A percentile compares a stretch with the other conserved stretches of the same genome.
These are phyloP conservation scores for Dendrolimus pini DNA, from an alignment of 2,888 invertebrate species.

Conservation along the genomic window DNA sequence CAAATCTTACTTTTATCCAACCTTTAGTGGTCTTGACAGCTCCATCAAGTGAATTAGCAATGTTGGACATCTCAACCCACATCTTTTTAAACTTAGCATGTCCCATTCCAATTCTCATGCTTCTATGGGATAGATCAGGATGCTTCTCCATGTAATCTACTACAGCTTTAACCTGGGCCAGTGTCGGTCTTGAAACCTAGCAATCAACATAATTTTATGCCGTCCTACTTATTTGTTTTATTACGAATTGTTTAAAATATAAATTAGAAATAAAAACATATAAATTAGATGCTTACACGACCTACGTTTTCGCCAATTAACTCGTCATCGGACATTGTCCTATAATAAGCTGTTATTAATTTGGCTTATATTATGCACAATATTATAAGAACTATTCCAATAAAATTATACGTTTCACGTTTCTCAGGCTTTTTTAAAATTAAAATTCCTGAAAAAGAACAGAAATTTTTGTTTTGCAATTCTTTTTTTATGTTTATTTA, in stretches of 20 bases:
- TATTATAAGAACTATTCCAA: too few relatives aligned
- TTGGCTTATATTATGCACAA: too few relatives aligned
- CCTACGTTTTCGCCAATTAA: constrained; percentile 14
- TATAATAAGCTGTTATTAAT: too few relatives aligned
- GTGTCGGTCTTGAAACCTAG: constrained; percentile 45
- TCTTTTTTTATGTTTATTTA: too few relatives aligned
- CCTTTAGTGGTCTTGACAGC: constrained; percentile 50
- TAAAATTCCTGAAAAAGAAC: too few relatives aligned
- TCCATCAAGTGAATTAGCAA: constrained; percentile 45
- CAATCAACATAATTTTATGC: constrained; percentile 5
- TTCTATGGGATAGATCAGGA: constrained; percentile 47
- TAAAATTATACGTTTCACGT: too few relatives aligned
- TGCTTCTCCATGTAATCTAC: constrained; percentile 53
- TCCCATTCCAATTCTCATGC: constrained; percentile 36
- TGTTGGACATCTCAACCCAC: constrained; percentile 47
- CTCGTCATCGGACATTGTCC: constrained; percentile 12
- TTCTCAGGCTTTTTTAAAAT: too few relatives aligned
- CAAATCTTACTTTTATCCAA: constrained; percentile 50
- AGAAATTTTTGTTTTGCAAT: too few relatives aligned
- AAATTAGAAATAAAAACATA: too few relatives aligned
- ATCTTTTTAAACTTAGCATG: constrained; percentile 44
- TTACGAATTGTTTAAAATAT: too few relatives aligned
- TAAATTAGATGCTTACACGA: constrained; percentile 13
- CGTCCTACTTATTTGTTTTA: too few relatives aligned
- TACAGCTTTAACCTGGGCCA: constrained; percentile 48